Base-by-base conservation (phyloP, 2,888 invertebrate genomes). In the Yponomeuta malinellus region DNA sequence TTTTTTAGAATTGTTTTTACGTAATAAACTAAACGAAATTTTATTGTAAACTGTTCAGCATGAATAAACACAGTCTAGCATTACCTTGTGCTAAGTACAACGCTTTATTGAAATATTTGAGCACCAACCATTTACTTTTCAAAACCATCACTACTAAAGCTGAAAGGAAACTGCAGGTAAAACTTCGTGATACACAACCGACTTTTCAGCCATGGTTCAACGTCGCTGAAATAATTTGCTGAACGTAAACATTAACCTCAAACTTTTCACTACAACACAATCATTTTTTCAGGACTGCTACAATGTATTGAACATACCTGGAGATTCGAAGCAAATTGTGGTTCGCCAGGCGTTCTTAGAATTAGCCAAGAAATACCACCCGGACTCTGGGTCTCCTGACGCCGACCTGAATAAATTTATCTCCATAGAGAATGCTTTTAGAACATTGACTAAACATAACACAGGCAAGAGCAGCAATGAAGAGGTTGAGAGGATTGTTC, bases 321-420 rank as follows among this genome's bases (percentile, higher is more conserved):
- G 94, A 75, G 87, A 94, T 71, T 95, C 96, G 33, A 95, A 95
- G 75, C 95, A 96, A 83, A 95, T 95, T 78, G 94, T 94, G 37
- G 93, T 97, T 10, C 93, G 95, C 71, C 83, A 93, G 75, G 95
- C 96, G 2, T 98, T 96, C 81, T 87, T 97, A 69, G 89, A 93
- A 71, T 88, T 97, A 64, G 97, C 96, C 0, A 97, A 97, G 83
- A 93, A 93, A 76, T 97, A 95, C 78, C 98, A 98, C 85, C 98
- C 98, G 0, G 98, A 98, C 79, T 96, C 96, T 68, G 95, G 95
- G 0, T 93, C 93, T 0, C 86, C 93, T 0, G 94, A 96, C 74
- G 96, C 97, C n/a, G 93, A 94, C 83, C 92, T 94, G 68, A 93
- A 94, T 59, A 96, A 95, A 82, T 98, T 98, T 88, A 93, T 95